Conservation (phyloP, 23 tunicate species). For the Diplosoma virens region DNA sequence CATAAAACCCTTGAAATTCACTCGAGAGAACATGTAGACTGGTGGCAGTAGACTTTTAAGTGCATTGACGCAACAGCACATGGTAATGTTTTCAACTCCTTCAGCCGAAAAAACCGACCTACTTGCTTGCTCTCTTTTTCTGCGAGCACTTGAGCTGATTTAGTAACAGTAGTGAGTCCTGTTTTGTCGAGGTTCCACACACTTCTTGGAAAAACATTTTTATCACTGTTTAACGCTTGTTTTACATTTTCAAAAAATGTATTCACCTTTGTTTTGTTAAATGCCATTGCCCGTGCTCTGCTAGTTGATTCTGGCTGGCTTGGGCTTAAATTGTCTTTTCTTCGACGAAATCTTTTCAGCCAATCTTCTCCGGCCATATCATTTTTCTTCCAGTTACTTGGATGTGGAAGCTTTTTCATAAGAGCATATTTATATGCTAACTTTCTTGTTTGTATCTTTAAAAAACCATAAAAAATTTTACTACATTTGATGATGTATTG, state of each 20-base stretch:
- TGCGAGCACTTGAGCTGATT: not conserved
- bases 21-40: not conserved
- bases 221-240: not conserved
- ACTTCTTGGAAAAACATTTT: not conserved
- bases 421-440: conserved; percentile 28
- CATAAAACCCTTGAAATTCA: not conserved
- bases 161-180: conserved; percentile 12
- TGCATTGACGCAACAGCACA: conserved; percentile 44
- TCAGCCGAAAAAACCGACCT: conserved; percentile 13
- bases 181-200: conserved; percentile 37
- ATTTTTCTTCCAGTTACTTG: conserved; percentile 15
- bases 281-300: conserved; percentile 35
- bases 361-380: conserved; percentile 43
- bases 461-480: conserved; percentile 29
- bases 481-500: conserved; percentile 6
- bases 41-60: conserved; percentile 11
- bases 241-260: conserved; percentile 30
- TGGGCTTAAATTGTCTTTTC: not conserved
- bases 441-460: conserved; percentile 1
- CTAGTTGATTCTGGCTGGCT: conserved; percentile 47
- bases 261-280: conserved; percentile 15
- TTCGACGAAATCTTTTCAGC: conserved; percentile 35
- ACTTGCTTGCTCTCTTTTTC: conserved; percentile 23
- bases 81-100: conserved; percentile 21
- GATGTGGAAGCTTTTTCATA: conserved; percentile 7